Conservation (phyloP, 2,113 vertebrate genomes). For the Jaculus jaculus region DNA sequence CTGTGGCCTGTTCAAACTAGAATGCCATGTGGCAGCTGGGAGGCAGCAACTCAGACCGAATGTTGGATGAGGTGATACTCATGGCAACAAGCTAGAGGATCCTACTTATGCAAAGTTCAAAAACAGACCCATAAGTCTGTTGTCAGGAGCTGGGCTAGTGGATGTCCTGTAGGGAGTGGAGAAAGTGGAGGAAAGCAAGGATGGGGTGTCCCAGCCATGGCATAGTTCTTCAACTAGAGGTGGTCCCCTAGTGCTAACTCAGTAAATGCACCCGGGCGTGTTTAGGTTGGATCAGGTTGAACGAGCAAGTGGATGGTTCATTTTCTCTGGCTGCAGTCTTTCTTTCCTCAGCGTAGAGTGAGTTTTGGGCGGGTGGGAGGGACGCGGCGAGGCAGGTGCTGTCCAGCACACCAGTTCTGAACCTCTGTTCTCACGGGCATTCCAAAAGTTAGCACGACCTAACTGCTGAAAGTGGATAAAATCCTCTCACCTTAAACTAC, state of each 20-base stretch:
- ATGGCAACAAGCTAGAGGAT: not conserved
- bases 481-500: not conserved
- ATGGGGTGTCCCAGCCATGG: not conserved
- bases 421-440: not conserved
- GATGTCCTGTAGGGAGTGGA: not conserved
- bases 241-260: not conserved
- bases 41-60: not conserved
- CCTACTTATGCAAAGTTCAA: not conserved
- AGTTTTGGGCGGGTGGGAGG: not conserved
- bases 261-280: not conserved
- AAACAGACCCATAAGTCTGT: not conserved
- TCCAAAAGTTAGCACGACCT: constrained; percentile 9
- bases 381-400: no score
- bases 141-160: not conserved
- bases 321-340: not conserved
- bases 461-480: constrained; percentile 19
- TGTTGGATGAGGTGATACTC: not conserved
- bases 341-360: not conserved
- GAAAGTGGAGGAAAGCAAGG: not conserved
- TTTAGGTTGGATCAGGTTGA: not conserved
- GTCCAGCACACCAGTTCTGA: no score
- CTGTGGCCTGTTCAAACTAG: not conserved
- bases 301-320: not conserved
- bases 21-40: not conserved
- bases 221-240: not conserved